Percentiles rank a stretch among this genome's conserved stretches.
Evolutionary conservation across 2,113 vertebrate species (phyloP).

Genomic region (Manacus vitellinus): DNA sequence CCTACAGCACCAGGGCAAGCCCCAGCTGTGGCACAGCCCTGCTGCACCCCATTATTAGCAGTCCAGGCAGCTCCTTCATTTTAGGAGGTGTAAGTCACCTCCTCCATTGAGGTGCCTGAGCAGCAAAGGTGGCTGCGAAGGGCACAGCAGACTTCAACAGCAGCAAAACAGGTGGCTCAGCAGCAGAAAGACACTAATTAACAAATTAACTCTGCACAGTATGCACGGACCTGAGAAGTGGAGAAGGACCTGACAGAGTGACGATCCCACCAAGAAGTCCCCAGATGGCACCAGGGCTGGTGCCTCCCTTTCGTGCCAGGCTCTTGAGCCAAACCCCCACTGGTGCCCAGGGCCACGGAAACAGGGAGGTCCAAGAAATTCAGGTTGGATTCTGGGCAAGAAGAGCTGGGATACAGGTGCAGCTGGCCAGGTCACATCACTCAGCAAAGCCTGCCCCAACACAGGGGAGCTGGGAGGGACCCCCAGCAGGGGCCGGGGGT

Average conservation of each 20-base stretch:
- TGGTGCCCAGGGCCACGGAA: background rate
- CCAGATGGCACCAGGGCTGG: fast-evolving
- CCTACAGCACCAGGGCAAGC: background rate
- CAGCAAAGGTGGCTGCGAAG: background rate
- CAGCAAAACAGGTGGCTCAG: background rate
- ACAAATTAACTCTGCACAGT: background rate
- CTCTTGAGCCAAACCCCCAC: background rate
- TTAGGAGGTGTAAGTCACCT: background rate
- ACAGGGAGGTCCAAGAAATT: background rate
- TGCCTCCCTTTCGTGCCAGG: fast-evolving
- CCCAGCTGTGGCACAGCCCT: background rate
- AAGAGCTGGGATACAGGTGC: background rate
- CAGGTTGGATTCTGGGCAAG: background rate
- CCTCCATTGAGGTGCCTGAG: background rate
- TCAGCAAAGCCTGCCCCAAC: background rate
- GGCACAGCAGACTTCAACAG: fast-evolving
- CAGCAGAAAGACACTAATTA: background rate
- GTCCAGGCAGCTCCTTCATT: background rate
- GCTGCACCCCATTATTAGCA: background rate
- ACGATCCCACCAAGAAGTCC: background rate
- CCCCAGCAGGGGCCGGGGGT: background rate
- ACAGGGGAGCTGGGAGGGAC: fast-evolving
- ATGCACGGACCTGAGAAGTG: background rate
- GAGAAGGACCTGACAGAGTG: background rate
- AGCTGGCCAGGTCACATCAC: fast-evolving